Percentiles rank a stretch among this genome's conserved stretches.
phyloP scores from a whole-genome alignment of 2,797 vertebrate species.

The Hippopotamyrus pictus region DNA sequence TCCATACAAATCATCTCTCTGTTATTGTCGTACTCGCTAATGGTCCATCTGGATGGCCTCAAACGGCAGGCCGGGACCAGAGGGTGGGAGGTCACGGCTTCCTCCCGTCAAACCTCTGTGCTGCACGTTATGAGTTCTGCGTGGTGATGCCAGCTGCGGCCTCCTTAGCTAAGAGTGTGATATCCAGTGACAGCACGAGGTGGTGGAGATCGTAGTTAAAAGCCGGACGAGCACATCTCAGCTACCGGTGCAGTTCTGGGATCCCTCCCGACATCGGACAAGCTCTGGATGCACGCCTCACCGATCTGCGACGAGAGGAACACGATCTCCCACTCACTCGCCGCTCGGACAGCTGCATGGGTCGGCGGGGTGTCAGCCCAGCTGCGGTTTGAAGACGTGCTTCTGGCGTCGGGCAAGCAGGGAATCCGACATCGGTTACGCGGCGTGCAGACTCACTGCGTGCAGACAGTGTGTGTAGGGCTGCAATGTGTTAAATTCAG shows the following conservation, averaged over 20 bases:
- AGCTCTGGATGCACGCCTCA: not conserved
- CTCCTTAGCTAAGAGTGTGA: conserved; percentile 14
- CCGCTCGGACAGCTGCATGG: not conserved
- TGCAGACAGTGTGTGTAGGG: not conserved
- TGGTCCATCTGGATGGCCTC: conserved; percentile 24
- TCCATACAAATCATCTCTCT: conserved; percentile 33
- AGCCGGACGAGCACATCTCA: not conserved
- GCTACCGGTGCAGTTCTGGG: not conserved
- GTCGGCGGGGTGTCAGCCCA: not conserved
- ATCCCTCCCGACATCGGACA: not conserved
- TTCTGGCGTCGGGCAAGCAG: not conserved
- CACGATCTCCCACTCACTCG: not conserved
- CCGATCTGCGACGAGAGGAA: not conserved
- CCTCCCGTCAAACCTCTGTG: conserved; percentile 22
- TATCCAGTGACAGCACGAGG: not conserved
- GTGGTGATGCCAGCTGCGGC: conserved; percentile 22
- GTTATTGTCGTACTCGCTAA: conserved; percentile 35
- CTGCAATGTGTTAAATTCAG: not conserved
- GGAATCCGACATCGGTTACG: not conserved
- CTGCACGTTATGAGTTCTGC: conserved; percentile 18
- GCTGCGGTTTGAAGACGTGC: not conserved
- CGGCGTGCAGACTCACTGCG: not conserved
- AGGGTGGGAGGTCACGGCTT: conserved; percentile 19
- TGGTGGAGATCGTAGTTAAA: not conserved
- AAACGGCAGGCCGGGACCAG: conserved; percentile 20